These are phyloP conservation scores for Acanthaster planci DNA, from an alignment of 35 echinoderm and acorn worm genomes.

Conservation along the genomic window DNA sequence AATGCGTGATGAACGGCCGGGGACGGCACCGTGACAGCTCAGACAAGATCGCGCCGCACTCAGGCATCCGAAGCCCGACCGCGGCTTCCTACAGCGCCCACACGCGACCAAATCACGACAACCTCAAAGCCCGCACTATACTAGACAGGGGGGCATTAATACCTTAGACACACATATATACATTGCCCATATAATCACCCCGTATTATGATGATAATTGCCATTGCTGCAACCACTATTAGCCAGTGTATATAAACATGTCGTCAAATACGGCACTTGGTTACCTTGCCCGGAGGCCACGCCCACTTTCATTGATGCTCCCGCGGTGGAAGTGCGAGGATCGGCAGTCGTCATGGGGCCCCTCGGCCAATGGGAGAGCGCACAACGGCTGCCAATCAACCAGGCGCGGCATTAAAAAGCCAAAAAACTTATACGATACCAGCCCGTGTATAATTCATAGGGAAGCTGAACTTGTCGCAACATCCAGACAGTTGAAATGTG, in stretches of 20 bases:
- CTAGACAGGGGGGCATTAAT: not conserved
- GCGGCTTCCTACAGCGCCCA: constrained; percentile 13
- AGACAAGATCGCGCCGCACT: too few relatives aligned
- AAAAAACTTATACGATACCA: constrained; percentile 12
- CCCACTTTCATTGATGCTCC: constrained; percentile 18
- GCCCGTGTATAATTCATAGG: constrained; percentile 28
- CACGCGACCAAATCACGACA: constrained; percentile 30
- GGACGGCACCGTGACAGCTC: too few relatives aligned
- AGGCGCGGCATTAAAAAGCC: constrained; percentile 26
- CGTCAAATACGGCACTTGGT: constrained; percentile 28
- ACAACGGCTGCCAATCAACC: not conserved
- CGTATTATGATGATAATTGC: constrained; percentile 29
- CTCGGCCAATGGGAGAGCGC: constrained; percentile 5
- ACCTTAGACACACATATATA: constrained; percentile 32
- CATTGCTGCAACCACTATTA: constrained; percentile 8
- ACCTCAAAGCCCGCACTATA: not conserved
- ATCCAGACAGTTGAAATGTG: constrained; percentile 23
- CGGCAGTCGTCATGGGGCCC: constrained; percentile 2
- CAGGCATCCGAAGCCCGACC: too few relatives aligned
- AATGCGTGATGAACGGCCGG: too few relatives aligned
- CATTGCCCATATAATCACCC: constrained; percentile 21
- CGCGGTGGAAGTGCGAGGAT: constrained; percentile 14
- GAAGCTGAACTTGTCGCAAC: not conserved
- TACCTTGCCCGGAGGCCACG: constrained; percentile 17
- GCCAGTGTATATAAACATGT: constrained; percentile 31